phyloP scores from a whole-genome alignment of 2,888 invertebrate genomes.

The Candidula unifasciata region DNA sequence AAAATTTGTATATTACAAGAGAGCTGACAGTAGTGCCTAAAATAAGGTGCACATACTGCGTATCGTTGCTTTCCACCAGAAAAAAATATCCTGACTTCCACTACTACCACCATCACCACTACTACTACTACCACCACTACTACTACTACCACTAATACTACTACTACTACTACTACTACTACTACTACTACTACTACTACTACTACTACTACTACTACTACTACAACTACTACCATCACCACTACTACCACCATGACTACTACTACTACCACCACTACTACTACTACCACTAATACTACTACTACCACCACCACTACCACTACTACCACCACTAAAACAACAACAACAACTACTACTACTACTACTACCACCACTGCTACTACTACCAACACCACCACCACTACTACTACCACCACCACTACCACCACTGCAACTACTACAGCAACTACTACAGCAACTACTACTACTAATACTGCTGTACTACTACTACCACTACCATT shows the following conservation, averaged over 20 bases:
- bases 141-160: too few species aligned
- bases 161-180: constrained; percentile 8
- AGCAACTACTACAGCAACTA: too few species aligned
- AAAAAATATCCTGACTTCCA: too few species aligned
- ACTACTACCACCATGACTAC: background rate
- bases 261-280: background rate
- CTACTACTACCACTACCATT: too few species aligned
- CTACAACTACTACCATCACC: background rate
- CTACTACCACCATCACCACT: too few species aligned
- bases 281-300: background rate
- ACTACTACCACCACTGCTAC: background rate
- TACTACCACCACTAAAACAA: background rate
- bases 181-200: constrained; percentile 4
- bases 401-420: background rate
- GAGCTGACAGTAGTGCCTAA: too few species aligned
- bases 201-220: constrained; percentile 8
- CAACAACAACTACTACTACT: constrained; percentile 6
- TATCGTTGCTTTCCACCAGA: too few species aligned
- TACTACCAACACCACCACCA: background rate
- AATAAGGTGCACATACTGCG: too few species aligned
- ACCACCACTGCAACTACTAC: background rate
- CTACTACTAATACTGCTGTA: too few species aligned
- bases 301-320: background rate
- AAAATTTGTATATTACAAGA: too few species aligned
- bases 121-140: too few species aligned